phyloP scores from a whole-genome alignment of 2,888 invertebrate species.

The Nebria brevicollis region DNA sequence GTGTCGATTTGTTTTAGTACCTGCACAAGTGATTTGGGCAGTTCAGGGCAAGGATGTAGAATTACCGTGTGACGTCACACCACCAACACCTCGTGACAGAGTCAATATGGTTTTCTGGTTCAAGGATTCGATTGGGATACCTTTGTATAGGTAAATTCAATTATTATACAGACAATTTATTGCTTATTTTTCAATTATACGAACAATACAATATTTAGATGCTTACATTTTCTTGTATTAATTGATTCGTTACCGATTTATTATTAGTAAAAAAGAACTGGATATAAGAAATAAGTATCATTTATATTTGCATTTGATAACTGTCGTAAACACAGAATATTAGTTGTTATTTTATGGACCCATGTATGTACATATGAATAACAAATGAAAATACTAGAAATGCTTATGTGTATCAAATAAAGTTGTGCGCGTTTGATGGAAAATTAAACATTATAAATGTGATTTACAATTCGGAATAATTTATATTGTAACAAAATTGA shows the following conservation, averaged over 20 bases:
- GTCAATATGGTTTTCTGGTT: conserved; percentile 91
- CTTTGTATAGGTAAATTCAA: conserved; percentile 80
- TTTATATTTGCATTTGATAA: not conserved
- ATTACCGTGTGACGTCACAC: conserved; percentile 85
- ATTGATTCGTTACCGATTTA: no score
- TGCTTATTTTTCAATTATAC: not conserved
- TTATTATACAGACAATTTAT: not conserved
- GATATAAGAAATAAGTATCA: not conserved
- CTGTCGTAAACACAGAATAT: not conserved
- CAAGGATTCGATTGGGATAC: conserved; percentile 85
- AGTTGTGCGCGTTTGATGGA: not conserved
- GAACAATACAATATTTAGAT: no score
- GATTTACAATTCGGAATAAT: conserved; percentile 31
- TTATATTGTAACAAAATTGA: conserved; percentile 36
- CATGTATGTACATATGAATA: not conserved
- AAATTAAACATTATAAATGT: conserved; percentile 13
- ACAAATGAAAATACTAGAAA: not conserved
- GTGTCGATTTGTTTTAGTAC: conserved; percentile 65
- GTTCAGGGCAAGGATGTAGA: conserved; percentile 79
- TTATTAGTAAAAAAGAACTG: no score
- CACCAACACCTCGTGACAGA: conserved; percentile 74
- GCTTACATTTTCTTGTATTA: no score
- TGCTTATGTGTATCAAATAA: not conserved
- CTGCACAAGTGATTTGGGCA: conserved; percentile 77
- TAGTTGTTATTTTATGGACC: not conserved